Percentiles rank a stretch among this genome's conserved stretches.
Evolutionary conservation across 1,140 invertebrate species (phyloP).

Genomic region (Drosophila melanogaster): Release_6_plus_ISO1_MT NT_033777.3:16824501-16825000

Average conservation of each 20-base stretch:
- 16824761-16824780: conserved; percentile 66
- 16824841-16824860: conserved; percentile 37
- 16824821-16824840: conserved; percentile 48
- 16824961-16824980: conserved; percentile 81
- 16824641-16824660: conserved; percentile 6
- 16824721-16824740: conserved; percentile 32
- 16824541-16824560: too few relatives aligned
- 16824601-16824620: conserved; percentile 9
- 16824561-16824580: background rate
- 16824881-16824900: conserved; percentile 36
- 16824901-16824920: conserved; percentile 68
- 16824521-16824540: too few relatives aligned
- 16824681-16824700: conserved; percentile 40
- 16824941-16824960: conserved; percentile 68
- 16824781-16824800: conserved; percentile 57
- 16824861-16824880: conserved; percentile 36
- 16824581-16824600: background rate
- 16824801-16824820: conserved; percentile 62
- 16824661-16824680: conserved; percentile 27
- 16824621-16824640: conserved; percentile 1
- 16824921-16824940: conserved; percentile 47
- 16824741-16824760: conserved; percentile 30
- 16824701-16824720: conserved; percentile 37
- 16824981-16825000: conserved; percentile 58
- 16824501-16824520: background rate